A percentile compares a stretch with the other conserved stretches of the same genome.
phyloP scores from a whole-genome alignment of 2,797 vertebrate genomes.

The Enteromius paludinosus region DNA sequence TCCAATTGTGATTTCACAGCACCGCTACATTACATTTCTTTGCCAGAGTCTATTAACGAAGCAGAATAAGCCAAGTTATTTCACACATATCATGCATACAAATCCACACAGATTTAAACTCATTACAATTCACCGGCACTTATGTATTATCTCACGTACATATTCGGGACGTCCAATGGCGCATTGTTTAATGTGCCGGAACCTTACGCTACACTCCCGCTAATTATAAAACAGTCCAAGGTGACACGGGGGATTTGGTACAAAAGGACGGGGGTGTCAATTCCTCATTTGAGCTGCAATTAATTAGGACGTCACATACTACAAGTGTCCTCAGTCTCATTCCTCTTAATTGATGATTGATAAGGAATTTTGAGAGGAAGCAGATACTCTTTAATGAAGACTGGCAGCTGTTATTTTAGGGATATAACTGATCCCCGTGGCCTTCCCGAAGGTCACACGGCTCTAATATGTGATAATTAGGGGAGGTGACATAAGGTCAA shows the following conservation, averaged over 20 bases:
- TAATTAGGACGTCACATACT: constrained; percentile 80
- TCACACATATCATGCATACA: constrained; percentile 52
- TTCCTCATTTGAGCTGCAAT: constrained; percentile 76
- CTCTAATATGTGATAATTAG: constrained; percentile 42
- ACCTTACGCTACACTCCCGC: constrained; percentile 41
- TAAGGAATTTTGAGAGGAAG: constrained; percentile 77
- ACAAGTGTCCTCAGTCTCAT: constrained; percentile 75
- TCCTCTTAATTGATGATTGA: constrained; percentile 81
- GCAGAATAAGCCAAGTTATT: constrained; percentile 57
- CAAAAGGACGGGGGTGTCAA: constrained; percentile 64
- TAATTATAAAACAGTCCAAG: constrained; percentile 69
- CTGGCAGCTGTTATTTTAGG: constrained; percentile 77
- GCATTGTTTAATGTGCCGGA: constrained; percentile 37
- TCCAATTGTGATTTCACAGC: constrained; percentile 73
- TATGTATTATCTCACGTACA: constrained; percentile 46
- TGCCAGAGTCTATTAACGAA: constrained; percentile 63
- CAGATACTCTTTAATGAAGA: constrained; percentile 80
- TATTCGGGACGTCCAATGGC: constrained; percentile 33
- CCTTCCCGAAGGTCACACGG: constrained; percentile 70
- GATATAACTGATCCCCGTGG: constrained; percentile 66
- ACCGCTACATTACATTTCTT: constrained; percentile 69
- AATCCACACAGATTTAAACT: constrained; percentile 50
- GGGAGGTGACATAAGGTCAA: constrained; percentile 42
- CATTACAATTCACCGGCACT: constrained; percentile 47
- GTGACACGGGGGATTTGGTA: constrained; percentile 68